These are phyloP conservation scores for Calameuta pallipes DNA, from an alignment of 2,888 invertebrate genomes.

Conservation along the genomic window DNA sequence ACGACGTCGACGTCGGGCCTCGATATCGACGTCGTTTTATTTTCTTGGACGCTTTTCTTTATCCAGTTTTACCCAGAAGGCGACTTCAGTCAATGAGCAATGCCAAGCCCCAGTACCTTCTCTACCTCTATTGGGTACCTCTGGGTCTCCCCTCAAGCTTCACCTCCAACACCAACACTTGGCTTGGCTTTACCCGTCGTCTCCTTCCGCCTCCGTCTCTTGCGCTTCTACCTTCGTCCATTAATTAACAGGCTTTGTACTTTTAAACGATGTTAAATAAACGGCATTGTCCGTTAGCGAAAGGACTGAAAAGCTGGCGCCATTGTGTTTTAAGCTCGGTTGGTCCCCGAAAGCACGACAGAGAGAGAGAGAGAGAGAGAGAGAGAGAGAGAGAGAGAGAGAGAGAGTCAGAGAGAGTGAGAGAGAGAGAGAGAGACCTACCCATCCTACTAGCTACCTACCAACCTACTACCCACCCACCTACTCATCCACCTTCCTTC, in stretches of 20 bases:
- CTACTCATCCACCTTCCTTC: conserved; percentile 42
- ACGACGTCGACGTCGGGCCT: too few relatives aligned
- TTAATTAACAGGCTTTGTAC: conserved; percentile 67
- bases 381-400: conserved; percentile 24
- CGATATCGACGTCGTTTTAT: too few relatives aligned
- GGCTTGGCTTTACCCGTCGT: conserved; percentile 11
- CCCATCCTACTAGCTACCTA: background rate
- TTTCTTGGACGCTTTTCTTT: too few relatives aligned
- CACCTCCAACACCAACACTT: conserved; percentile 25
- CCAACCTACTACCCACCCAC: conserved; percentile 24
- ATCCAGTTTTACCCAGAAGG: too few relatives aligned
- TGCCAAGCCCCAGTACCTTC: conserved; percentile 20
- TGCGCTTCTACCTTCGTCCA: conserved; percentile 46
- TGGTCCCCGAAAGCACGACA: conserved; percentile 48
- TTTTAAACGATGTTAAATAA: conserved; percentile 67
- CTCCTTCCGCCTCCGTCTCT: conserved; percentile 32
- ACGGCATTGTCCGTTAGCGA: conserved; percentile 62
- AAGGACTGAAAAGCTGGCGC: conserved; percentile 61
- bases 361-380: conserved; percentile 22
- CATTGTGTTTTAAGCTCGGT: conserved; percentile 59
- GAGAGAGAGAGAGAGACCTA: conserved; percentile 45
- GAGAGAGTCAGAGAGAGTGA: conserved; percentile 43
- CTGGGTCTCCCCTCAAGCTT: conserved; percentile 18
- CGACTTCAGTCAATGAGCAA: conserved; percentile 13
- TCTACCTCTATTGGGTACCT: background rate